Evolutionary conservation across 2,113 vertebrate species (phyloP).

Genomic region (Heterotilapia buettikoferi): DNA sequence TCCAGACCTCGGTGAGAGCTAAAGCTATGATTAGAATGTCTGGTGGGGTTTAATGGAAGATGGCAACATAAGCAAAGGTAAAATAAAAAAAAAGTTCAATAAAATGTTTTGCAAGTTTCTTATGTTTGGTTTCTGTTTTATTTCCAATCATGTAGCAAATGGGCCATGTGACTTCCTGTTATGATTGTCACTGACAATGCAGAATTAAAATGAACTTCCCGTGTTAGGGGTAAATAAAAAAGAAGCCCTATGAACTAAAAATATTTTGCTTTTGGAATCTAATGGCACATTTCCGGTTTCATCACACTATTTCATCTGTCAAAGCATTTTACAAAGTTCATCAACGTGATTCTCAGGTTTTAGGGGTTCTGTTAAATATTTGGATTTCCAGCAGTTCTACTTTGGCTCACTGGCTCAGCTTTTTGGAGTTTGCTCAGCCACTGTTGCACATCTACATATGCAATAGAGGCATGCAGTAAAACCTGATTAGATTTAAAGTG

Average conservation of each 20-base stretch:
- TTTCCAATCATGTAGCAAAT: not conserved
- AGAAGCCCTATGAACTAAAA: not conserved
- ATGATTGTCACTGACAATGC: accelerated
- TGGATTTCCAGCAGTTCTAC: not conserved
- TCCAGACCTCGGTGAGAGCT: not conserved
- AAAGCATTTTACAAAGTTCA: not conserved
- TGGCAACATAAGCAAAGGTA: not conserved
- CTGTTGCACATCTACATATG: not conserved
- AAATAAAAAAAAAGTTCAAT: not conserved
- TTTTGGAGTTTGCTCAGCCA: not conserved
- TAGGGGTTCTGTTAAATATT: not conserved
- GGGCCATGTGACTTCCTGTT: not conserved
- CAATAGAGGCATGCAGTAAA: not conserved
- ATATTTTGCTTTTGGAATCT: not conserved
- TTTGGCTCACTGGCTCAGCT: not conserved
- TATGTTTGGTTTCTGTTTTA: not conserved
- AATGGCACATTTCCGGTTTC: not conserved
- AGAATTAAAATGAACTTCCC: not conserved
- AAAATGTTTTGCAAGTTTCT: not conserved
- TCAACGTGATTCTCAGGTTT: not conserved
- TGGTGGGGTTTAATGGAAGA: not conserved
- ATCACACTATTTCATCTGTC: not conserved
- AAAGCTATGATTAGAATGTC: not conserved
- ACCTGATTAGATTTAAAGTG: not conserved
- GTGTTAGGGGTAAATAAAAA: accelerated